Evolutionary conservation across 2,113 vertebrate species (phyloP).

Genomic region (Illadopsis cleaveri): DNA sequence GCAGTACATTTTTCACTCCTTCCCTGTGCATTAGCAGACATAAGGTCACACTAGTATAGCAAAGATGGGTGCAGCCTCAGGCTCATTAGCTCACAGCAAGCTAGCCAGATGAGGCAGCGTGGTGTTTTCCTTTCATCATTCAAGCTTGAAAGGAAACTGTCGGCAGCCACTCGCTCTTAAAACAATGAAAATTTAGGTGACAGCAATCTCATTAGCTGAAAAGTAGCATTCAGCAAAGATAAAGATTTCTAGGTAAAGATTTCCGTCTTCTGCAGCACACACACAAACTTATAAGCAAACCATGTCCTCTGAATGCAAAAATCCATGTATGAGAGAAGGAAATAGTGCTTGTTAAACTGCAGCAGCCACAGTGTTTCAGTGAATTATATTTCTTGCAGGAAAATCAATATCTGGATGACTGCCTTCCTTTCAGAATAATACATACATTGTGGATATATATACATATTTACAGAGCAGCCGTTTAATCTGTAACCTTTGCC

Average conservation of each 20-base stretch:
- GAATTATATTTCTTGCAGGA: background rate
- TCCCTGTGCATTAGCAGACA: conserved; percentile 76
- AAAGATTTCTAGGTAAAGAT: conserved; percentile 65
- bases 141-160: conserved; percentile 86
- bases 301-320: background rate
- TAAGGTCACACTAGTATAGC: conserved; percentile 78
- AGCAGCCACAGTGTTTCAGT: background rate
- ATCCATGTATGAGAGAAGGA: background rate
- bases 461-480: background rate
- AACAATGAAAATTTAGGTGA: conserved; percentile 86
- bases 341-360: background rate
- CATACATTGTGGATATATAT: background rate
- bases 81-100: conserved; percentile 84
- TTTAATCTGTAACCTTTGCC: background rate
- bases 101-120: conserved; percentile 76
- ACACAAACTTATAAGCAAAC: background rate
- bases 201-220: conserved; percentile 78
- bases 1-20: conserved; percentile 73
- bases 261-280: background rate
- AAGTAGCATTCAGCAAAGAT: conserved; percentile 53
- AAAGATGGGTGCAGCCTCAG: conserved; percentile 78
- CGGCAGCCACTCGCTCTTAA: conserved; percentile 80
- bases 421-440: conserved; percentile 9
- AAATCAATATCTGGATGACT: conserved; percentile 16
- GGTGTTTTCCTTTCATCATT: conserved; percentile 85